Percentiles rank a stretch among this genome's conserved stretches.
Conservation (phyloP, 2,888 invertebrate genomes). For the Plagiodera versicolora region DNA sequence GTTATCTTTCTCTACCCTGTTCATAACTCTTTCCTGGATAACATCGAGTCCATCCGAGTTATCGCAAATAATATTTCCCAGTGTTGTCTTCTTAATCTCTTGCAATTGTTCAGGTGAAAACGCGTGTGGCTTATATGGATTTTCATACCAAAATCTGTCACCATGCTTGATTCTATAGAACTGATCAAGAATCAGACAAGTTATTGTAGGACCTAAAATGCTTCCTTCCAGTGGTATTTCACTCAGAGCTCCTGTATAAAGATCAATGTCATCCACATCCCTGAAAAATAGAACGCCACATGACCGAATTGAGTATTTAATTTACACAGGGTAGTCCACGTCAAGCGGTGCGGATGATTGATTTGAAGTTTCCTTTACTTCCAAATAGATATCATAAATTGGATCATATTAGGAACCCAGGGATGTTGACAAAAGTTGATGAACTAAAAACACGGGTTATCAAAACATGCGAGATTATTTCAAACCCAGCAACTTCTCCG, state of each 20-base stretch:
- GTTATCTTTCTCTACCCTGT: slow-evolving; percentile 57
- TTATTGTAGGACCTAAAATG: slow-evolving; percentile 82
- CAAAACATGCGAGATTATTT: too few relatives aligned
- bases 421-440: too few relatives aligned
- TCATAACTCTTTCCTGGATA: slow-evolving; percentile 73
- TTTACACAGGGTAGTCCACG: too few relatives aligned
- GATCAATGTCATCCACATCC: slow-evolving; percentile 80
- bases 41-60: slow-evolving; percentile 69
- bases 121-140: slow-evolving; percentile 62
- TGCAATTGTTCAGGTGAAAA: slow-evolving; percentile 76
- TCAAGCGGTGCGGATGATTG: too few relatives aligned
- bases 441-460: too few relatives aligned
- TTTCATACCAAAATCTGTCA: slow-evolving; percentile 90
- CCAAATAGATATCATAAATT: too few relatives aligned
- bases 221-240: slow-evolving; percentile 73
- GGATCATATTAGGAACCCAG: too few relatives aligned
- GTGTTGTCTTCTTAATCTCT: slow-evolving; percentile 76
- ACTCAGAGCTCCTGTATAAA: slow-evolving; percentile 85
- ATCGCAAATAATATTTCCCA: slow-evolving; percentile 76
- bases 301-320: too few relatives aligned
- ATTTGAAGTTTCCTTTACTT: too few relatives aligned
- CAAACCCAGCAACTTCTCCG: too few relatives aligned
- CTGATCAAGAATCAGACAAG: slow-evolving; percentile 83
- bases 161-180: slow-evolving; percentile 78
- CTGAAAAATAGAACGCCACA: slow-evolving; percentile 49